These are phyloP conservation scores for Hylomyscus alleni DNA, from an alignment of 2,797 vertebrate genomes.

Conservation along the genomic window DNA sequence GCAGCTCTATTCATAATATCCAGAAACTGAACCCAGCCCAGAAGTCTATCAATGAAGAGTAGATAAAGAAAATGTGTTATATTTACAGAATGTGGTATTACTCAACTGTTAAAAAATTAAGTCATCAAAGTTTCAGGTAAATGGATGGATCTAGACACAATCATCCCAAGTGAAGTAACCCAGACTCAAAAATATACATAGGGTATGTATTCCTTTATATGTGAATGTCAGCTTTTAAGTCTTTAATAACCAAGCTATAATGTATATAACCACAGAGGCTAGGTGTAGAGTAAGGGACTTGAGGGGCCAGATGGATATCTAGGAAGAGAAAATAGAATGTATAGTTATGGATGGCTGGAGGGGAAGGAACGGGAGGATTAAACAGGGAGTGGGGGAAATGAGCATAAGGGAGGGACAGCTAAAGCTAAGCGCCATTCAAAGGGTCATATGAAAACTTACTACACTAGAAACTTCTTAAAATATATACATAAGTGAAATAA, in stretches of 20 bases:
- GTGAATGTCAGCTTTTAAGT: neutral
- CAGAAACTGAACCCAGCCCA: neutral
- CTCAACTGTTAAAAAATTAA: neutral
- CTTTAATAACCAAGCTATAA: neutral
- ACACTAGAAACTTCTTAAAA: neutral
- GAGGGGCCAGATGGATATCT: neutral
- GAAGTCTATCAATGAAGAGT: neutral
- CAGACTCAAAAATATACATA: neutral
- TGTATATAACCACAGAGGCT: neutral
- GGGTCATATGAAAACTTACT: neutral
- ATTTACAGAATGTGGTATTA: neutral
- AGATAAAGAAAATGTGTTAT: neutral
- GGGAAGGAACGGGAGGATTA: neutral
- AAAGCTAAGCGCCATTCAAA: neutral
- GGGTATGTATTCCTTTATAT: neutral
- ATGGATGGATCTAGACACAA: neutral
- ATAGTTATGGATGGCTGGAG: neutral
- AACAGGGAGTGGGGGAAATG: neutral
- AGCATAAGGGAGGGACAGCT: neutral
- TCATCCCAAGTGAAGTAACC: neutral
- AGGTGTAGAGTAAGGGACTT: neutral
- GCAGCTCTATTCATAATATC: neutral
- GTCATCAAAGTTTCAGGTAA: neutral
- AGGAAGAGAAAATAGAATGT: neutral
- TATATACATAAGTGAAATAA: neutral